These are phyloP conservation scores for Caligus rogercresseyi DNA, from an alignment of 1,140 invertebrate species.

Conservation along the genomic window DNA sequence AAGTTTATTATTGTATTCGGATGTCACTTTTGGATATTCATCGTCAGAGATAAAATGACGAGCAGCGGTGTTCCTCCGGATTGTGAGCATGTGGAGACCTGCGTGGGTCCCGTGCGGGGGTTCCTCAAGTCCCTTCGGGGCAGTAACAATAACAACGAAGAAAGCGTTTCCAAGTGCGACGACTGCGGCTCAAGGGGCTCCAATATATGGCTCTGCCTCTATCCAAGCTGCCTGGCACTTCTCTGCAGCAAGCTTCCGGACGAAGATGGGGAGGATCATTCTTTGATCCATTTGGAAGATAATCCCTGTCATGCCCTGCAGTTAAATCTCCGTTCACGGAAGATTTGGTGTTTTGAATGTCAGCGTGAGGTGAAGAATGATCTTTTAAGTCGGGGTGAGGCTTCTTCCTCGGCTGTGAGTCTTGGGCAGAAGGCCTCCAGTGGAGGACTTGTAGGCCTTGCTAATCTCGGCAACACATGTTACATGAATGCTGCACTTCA, in stretches of 20 bases:
- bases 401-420: background rate
- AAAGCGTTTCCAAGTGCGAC: slow-evolving; percentile 33
- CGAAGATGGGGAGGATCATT: slow-evolving; percentile 55
- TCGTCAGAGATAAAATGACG: no score
- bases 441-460: slow-evolving; percentile 54
- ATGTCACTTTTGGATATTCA: no score
- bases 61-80: no score
- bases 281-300: slow-evolving; percentile 50
- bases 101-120: background rate
- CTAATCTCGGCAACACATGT: slow-evolving; percentile 88
- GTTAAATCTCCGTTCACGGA: slow-evolving; percentile 57
- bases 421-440: background rate
- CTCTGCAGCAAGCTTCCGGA: slow-evolving; percentile 42
- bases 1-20: no score
- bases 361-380: slow-evolving; percentile 46
- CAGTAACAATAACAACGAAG: background rate
- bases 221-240: slow-evolving; percentile 50
- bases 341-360: slow-evolving; percentile 71
- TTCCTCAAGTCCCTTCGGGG: background rate
- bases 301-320: slow-evolving; percentile 53
- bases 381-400: background rate
- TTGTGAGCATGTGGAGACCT: background rate
- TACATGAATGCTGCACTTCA: slow-evolving; percentile 95
- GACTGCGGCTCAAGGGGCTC: slow-evolving; percentile 44
- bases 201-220: slow-evolving; percentile 65